Evolutionary conservation across 2,113 vertebrate species (phyloP).

Genomic region (Tachycineta bicolor): DNA sequence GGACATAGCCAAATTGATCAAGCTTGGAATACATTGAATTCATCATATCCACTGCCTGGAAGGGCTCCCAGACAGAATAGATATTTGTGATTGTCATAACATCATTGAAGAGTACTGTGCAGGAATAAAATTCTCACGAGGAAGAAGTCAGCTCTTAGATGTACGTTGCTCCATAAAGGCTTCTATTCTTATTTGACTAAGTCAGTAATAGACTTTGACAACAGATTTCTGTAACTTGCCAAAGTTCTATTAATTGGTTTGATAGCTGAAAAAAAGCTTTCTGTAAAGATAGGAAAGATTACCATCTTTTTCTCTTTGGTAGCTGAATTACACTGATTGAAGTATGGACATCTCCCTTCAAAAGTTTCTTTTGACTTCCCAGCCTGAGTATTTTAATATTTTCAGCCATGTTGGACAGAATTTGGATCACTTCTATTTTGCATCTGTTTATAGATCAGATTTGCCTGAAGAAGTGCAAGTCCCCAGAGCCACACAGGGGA

Average conservation of each 20-base stretch:
- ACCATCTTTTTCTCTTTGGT: background rate
- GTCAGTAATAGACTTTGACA: background rate
- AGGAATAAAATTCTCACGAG: constrained; percentile 80
- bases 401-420: background rate
- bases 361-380: background rate
- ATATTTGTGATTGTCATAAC: constrained; percentile 83
- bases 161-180: background rate
- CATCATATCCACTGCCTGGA: constrained; percentile 79
- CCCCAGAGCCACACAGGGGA: background rate
- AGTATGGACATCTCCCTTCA: background rate
- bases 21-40: constrained; percentile 82
- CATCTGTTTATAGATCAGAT: background rate
- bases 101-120: constrained; percentile 82
- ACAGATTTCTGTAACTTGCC: background rate
- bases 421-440: background rate
- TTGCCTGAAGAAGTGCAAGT: background rate
- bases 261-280: background rate
- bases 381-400: background rate
- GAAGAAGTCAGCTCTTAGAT: background rate
- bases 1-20: constrained; percentile 74
- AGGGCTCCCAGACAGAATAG: constrained; percentile 79
- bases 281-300: background rate
- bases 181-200: background rate
- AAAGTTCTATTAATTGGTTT: background rate
- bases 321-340: background rate